A percentile compares a stretch with the other conserved stretches of the same genome.
Evolutionary conservation across 2,113 vertebrate genomes (phyloP).

Genomic region (Phylloscopus trochilus): DNA sequence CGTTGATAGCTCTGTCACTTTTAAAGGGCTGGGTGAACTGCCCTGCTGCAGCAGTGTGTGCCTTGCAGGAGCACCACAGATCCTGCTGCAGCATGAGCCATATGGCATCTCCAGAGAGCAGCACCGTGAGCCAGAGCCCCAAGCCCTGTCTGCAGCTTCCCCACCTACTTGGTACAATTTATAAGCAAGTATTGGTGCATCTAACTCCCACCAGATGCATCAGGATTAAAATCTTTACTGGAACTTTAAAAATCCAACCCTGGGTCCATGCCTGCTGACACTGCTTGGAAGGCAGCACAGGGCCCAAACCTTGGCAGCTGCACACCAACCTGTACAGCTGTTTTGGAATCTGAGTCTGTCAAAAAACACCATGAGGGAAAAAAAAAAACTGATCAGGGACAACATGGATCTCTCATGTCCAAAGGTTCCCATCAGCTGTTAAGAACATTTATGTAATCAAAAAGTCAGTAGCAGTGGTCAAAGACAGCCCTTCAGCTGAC

Average conservation of each 20-base stretch:
- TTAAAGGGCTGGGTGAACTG: neutral
- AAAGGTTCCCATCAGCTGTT: neutral
- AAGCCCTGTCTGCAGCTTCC: neutral
- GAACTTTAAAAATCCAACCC: neutral
- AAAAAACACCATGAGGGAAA: neutral
- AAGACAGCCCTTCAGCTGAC: neutral
- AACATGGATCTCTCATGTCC: neutral
- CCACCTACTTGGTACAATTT: neutral
- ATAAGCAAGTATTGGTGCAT: neutral
- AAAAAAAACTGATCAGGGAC: neutral
- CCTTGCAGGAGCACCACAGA: neutral
- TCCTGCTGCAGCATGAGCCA: neutral
- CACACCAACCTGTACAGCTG: neutral
- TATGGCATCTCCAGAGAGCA: neutral
- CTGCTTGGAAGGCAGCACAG: neutral
- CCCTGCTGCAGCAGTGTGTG: neutral
- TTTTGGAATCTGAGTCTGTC: neutral
- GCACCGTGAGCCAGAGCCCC: fast-evolving
- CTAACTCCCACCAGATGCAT: neutral
- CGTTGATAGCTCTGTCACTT: neutral
- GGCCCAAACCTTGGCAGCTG: neutral
- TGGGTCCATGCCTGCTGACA: neutral
- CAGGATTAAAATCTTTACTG: neutral
- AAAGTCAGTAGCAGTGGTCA: neutral
- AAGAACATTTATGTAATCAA: neutral